Conservation (phyloP, 2,113 vertebrate species). For the Numida meleagris region DNA sequence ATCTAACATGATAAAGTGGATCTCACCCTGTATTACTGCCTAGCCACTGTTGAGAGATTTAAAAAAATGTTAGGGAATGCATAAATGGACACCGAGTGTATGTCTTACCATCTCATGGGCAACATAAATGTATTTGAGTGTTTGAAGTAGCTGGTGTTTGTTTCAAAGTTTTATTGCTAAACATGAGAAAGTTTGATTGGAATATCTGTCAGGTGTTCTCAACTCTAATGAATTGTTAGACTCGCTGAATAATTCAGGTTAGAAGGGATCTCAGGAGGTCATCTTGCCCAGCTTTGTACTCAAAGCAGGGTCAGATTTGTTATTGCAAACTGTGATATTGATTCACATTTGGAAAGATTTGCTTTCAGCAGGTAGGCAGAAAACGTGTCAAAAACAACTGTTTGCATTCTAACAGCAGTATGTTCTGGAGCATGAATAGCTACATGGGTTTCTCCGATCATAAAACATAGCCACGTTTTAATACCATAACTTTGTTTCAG, state of each 20-base stretch:
- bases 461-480: background rate
- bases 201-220: background rate
- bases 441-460: background rate
- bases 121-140: background rate
- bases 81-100: background rate
- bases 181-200: background rate
- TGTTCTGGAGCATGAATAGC: background rate
- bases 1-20: background rate
- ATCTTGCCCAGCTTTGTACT: background rate
- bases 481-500: background rate
- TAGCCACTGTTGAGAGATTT: background rate
- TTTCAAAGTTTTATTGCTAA: background rate
- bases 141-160: background rate
- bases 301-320: background rate
- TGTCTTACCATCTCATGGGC: background rate
- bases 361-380: background rate
- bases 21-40: background rate
- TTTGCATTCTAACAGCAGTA: background rate
- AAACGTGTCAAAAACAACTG: background rate
- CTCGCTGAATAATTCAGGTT: background rate
- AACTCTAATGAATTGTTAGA: background rate
- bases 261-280: background rate
- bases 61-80: background rate
- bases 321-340: conserved; percentile 3
- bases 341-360: background rate